Evolutionary conservation across 2,888 invertebrate species (phyloP), one percentile per base, ranked within the genome.

Genomic region (Eilema griseolum): DNA sequence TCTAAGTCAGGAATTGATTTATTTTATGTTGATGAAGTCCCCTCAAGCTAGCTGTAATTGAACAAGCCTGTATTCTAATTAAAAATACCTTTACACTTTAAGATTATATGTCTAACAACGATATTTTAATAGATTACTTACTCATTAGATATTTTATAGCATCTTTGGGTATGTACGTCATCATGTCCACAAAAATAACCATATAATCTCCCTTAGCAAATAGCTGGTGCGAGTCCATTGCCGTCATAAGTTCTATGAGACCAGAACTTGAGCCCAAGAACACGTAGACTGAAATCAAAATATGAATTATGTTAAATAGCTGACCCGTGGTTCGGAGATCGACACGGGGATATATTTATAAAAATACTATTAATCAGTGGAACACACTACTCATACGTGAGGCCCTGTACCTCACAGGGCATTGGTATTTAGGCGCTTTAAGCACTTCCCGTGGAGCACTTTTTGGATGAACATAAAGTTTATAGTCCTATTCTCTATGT

Each of bases 201-300:
- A 99, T 97, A 92, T 99, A 99, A 89, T 99, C 98, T 31, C 99
- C 99, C 77, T 98, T 97, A 70, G 98, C 97, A 88, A 99, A 97
- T 72, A 99, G 93, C 79, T 98, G 97, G 60, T 97, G 96, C 46
- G 97, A 97, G 88, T 99, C 98, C 98, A 99, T 98, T 28, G 97
- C 97, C 52, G 97, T 96, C 98, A 99, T 98, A 96, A 99, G 97
- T 83, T 98, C 98, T 75, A 98, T 97, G 68, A 99, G 96, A 5
- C 98, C 97, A 72, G 97, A 96, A n/a, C 97, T 96, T 28, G 98
- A 97, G 0, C 99, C 99, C 87, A 99, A 96, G 90, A 99, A 98
- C 66, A 99, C 98, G 90, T 99, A 99, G 89, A 99, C 99, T 98
- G 96, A 69, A 97, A 96, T 78, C 77, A 76, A 63, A 62, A 57